Conservation (phyloP, 2,797 vertebrate genomes). For the Gymnoscopelus braueri region DNA sequence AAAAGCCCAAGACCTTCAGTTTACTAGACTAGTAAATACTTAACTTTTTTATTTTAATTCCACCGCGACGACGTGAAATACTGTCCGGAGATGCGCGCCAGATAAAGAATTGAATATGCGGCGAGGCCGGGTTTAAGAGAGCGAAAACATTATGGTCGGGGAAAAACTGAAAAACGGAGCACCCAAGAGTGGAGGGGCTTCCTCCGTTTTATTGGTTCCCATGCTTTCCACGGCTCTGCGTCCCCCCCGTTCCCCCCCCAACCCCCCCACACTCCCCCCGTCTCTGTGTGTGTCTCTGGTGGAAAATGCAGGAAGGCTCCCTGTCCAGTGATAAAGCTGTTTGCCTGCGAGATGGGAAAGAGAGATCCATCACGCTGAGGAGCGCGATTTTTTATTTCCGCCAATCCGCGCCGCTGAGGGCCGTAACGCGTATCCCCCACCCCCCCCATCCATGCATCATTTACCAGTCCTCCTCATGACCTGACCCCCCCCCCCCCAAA, state of each 20-base stretch:
- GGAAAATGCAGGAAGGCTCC: conserved; percentile 69
- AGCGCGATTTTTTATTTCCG: conserved; percentile 48
- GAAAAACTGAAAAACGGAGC: conserved; percentile 55
- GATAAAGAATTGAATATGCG: conserved; percentile 35
- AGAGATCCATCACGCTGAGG: conserved; percentile 74
- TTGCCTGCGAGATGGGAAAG: conserved; percentile 72
- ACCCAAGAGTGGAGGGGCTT: conserved; percentile 61
- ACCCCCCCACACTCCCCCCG: conserved; percentile 26
- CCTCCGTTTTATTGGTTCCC: conserved; percentile 71
- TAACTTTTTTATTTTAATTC: conserved; percentile 37
- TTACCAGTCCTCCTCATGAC: conserved; percentile 65
- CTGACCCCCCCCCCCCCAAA: conserved; percentile 9
- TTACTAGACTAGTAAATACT: conserved; percentile 49
- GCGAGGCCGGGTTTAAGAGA: conserved; percentile 25
- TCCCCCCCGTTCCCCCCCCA: conserved; percentile 29
- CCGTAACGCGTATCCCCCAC: conserved; percentile 57
- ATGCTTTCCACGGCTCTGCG: conserved; percentile 54
- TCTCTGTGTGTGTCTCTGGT: conserved; percentile 56
- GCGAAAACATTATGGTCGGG: conserved; percentile 50
- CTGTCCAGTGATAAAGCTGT: conserved; percentile 81
- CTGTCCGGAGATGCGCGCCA: conserved; percentile 26
- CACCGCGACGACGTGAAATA: conserved; percentile 39
- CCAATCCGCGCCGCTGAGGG: conserved; percentile 73
- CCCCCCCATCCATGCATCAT: conserved; percentile 73
- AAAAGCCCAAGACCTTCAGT: conserved; percentile 31